phyloP scores from a whole-genome alignment of 1,140 invertebrate genomes.

The Megalopta genalis region DNA sequence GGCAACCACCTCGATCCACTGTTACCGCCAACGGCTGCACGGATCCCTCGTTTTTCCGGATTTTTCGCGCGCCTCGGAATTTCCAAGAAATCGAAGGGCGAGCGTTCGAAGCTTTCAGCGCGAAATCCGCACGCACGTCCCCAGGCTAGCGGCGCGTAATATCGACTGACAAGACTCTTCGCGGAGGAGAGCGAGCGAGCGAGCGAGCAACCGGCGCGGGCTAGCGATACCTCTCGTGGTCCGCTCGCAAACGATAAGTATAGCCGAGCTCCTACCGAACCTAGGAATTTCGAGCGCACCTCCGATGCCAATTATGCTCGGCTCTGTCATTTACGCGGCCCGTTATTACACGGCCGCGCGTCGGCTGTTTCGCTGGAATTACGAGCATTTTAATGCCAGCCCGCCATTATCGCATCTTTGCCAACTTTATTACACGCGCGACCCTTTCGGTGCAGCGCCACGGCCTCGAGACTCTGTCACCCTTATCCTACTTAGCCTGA shows the following conservation, averaged over 20 bases:
- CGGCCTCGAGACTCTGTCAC: too few species aligned
- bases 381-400: constrained; percentile 34
- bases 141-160: constrained; percentile 25
- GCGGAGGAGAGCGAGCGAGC: neutral
- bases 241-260: constrained; percentile 22
- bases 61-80: too few species aligned
- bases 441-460: neutral
- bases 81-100: neutral
- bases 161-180: constrained; percentile 25
- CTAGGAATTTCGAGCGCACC: constrained; percentile 41
- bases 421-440: constrained; percentile 38
- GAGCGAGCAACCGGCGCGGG: neutral
- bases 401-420: constrained; percentile 38
- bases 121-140: constrained; percentile 31
- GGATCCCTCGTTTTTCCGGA: too few species aligned
- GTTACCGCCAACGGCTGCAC: too few species aligned
- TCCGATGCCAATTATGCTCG: constrained; percentile 32
- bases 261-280: constrained; percentile 20
- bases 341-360: constrained; percentile 26
- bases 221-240: constrained; percentile 15
- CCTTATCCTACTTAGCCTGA: too few species aligned
- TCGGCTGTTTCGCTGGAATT: constrained; percentile 25
- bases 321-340: constrained; percentile 42
- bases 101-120: neutral
- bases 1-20: too few species aligned